Base-by-base conservation (phyloP, 2,888 invertebrate species). In the Chirona hameri region DNA sequence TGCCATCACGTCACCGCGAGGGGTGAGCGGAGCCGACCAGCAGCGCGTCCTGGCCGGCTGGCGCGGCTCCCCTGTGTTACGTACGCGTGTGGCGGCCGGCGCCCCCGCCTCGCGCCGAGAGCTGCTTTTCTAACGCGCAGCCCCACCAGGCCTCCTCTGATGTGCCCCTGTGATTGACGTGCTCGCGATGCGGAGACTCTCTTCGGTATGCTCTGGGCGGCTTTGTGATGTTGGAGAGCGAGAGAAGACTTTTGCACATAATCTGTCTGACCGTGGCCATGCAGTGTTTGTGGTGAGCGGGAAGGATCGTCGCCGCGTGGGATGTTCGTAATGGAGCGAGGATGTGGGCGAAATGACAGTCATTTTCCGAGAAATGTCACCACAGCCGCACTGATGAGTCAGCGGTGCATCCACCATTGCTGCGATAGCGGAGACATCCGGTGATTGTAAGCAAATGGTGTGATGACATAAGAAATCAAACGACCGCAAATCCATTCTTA, bases 211-310 rank as follows among this genome's bases (percentile, higher is more conserved):
- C 69, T 69, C 29, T 29, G 69, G 27, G 27, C 27, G 27, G 69
- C 27, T 69, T 69, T 69, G 27, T 69, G 39, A 24, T 72, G 72
- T 39, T 31, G 39, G 39, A 72, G 52, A 52, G 52, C 52, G 52
- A 52, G 52, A 12, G 52, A 52, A 29, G 72, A 72, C 72, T 72
- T 72, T 72, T 72, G 21, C 72, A 72, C 39, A 72, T 72, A 72
- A 72, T 39, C 72, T 39, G 72, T 39, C 31, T 31, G 72, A 72
- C 72, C 9, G 72, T 69, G 69, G 5, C 27, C 18, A 0, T 7
- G 60, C 18, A 18, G 60, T 60, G 24, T 60, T 60, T 10, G 60
- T 15, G 52, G 4, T 39, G 39, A 39, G 39, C 39, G 39, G 39
- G 39, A 39, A 39, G 39, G 39, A 39, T 39, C 39, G 39, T 39